Base-by-base conservation (phyloP, 92 coral and sea anemone species). In the Bergia puertoricense region DNA sequence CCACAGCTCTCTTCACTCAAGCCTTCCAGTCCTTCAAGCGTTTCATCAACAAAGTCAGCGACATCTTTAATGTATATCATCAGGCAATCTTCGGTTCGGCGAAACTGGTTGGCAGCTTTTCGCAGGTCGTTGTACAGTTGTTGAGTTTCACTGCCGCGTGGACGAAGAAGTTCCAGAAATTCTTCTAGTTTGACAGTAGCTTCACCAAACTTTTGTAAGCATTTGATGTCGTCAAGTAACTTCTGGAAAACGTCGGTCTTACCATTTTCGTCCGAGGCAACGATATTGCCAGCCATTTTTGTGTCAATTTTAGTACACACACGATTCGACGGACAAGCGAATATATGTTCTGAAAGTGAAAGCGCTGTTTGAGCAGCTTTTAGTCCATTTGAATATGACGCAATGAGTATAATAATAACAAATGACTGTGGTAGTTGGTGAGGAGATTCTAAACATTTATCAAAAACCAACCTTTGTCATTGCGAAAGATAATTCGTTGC, bases 1-100 rank as follows among this genome's bases (percentile, higher is more conserved):
- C 40, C 85, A 41, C 45, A 81, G 50, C 54, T 81, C 23, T 81
- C 85, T 40, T 81, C 73, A 38, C 71, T 81, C 71, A 81, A 81
- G 59, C n/a, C 6, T 16, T 37, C 54, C 14, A 81, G 23, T 22
- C 85, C 73, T 6, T 81, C 73, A 15, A 81, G 51, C 59, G 73
- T 81, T 57, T 81, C 73, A 18, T 59, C 73, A 59, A 41, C 73
- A 56, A 59, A 81, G 2, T 57, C 48, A 18, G 72, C 20, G 14
- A 81, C 72, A 59, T 81, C 73, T 6, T 22, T 62, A 8, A 81
- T 56, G 73, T 56, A 81, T 16, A 56, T 8, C 8, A 9, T 16
- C 0, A 81, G 23, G 43, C 48, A 8, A 18, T 81, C 85, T 39
- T 81, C 51, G 16, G 46, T 57, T 81, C 85, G 44, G 50, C 85